A percentile compares a stretch with the other conserved stretches of the same genome.
Evolutionary conservation across 2,888 invertebrate species (phyloP).

Genomic region (Antitype chi): DNA sequence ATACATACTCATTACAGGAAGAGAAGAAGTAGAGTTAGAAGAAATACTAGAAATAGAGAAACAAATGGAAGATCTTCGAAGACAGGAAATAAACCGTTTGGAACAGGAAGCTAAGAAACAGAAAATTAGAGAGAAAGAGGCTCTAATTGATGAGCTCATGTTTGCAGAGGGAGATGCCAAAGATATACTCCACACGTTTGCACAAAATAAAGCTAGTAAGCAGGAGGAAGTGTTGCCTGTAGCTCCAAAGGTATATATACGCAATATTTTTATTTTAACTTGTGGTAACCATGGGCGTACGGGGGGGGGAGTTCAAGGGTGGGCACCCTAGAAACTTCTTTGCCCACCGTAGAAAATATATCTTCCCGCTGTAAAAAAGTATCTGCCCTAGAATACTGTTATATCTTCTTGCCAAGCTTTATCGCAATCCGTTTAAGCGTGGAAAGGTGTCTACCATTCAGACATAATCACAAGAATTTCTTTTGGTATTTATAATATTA

Average conservation of each 20-base stretch:
- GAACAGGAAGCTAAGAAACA: constrained; percentile 94
- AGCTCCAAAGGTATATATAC: constrained; percentile 81
- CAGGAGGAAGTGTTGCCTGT: constrained; percentile 90
- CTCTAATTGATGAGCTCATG: constrained; percentile 98
- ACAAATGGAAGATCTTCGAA: constrained; percentile 93
- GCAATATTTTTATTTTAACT: neutral
- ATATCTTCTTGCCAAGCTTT: too few species aligned
- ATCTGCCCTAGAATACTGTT: too few species aligned
- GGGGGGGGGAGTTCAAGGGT: too few species aligned
- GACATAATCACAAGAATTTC: too few species aligned
- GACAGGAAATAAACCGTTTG: constrained; percentile 92
- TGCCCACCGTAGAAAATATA: too few species aligned
- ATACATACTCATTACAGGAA: constrained; percentile 79
- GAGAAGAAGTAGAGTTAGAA: constrained; percentile 96
- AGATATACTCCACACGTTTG: constrained; percentile 96
- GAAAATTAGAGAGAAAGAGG: constrained; percentile 96
- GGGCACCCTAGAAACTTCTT: too few species aligned
- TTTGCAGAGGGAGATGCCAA: constrained; percentile 97
- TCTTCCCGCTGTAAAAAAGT: too few species aligned
- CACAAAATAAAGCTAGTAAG: constrained; percentile 92
- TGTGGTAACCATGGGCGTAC: too few species aligned
- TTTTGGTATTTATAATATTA: too few species aligned
- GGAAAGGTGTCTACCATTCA: too few species aligned
- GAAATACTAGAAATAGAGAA: constrained; percentile 96
- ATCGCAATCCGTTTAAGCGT: too few species aligned